Conservation (phyloP, 2,888 invertebrate genomes). For the Macaria liturata region DNA sequence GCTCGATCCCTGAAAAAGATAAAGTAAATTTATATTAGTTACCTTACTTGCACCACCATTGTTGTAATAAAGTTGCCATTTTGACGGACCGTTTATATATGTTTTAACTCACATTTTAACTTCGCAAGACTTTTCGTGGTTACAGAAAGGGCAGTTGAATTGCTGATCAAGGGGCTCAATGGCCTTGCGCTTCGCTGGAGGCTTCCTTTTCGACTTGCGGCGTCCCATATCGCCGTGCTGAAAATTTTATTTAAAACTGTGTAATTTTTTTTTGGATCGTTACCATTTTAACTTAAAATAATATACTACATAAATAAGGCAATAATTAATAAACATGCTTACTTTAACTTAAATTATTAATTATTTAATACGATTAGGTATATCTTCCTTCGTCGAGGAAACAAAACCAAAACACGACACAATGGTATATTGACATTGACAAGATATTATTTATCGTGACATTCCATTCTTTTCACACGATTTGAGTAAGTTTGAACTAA, state of each 20-base stretch:
- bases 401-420: constrained; percentile 2
- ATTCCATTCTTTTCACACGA: no score
- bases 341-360: no score
- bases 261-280: no score
- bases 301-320: no score
- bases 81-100: neutral
- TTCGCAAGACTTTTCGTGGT: constrained; percentile 99
- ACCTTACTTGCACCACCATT: neutral
- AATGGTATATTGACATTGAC: no score
- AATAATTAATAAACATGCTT: no score
- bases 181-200: constrained; percentile 96
- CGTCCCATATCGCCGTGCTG: constrained; percentile 89
- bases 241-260: neutral
- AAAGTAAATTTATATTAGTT: neutral
- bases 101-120: constrained; percentile 94
- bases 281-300: no score
- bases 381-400: neutral
- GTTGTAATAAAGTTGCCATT: neutral
- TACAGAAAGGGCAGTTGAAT: constrained; percentile 99
- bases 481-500: no score
- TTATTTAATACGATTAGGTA: no score
- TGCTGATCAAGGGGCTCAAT: constrained; percentile 97
- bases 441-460: no score
- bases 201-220: constrained; percentile 98
- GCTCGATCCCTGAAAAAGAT: constrained; percentile 93